A percentile compares a stretch with the other conserved stretches of the same genome.
Conservation (phyloP, 1,140 invertebrate genomes). For the Dreissena polymorpha region DNA sequence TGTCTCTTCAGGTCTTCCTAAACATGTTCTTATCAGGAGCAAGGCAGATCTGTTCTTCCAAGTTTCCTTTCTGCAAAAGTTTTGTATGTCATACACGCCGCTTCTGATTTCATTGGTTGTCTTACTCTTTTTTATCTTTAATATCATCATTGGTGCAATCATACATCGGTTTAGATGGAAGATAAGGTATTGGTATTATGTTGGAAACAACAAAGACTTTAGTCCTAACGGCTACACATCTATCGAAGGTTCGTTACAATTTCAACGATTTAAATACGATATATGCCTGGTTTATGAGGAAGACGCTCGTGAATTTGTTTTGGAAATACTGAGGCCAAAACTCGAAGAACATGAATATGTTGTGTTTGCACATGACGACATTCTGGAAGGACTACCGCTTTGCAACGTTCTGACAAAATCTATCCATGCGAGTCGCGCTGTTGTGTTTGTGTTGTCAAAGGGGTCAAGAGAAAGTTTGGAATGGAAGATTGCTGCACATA, state of each 20-base stretch:
- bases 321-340: slow-evolving; percentile 15
- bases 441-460: slow-evolving; percentile 19
- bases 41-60: background rate
- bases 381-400: background rate
- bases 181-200: slow-evolving; percentile 43
- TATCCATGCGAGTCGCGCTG: slow-evolving; percentile 19
- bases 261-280: slow-evolving; percentile 20
- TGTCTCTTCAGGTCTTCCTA: background rate
- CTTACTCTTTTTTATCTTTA: background rate
- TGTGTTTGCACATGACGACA: slow-evolving; percentile 8
- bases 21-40: background rate
- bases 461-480: background rate
- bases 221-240: background rate
- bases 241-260: background rate
- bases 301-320: background rate
- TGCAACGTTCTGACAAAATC: slow-evolving; percentile 23
- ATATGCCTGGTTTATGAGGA: background rate
- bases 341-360: slow-evolving; percentile 9
- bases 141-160: slow-evolving; percentile 9
- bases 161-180: slow-evolving; percentile 29
- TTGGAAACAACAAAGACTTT: background rate
- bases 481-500: slow-evolving; percentile 33
- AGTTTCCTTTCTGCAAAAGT: background rate
- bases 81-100: slow-evolving; percentile 7
- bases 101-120: background rate